phyloP scores from a whole-genome alignment of 1,140 invertebrate species.

The Magallana gigas region DNA sequence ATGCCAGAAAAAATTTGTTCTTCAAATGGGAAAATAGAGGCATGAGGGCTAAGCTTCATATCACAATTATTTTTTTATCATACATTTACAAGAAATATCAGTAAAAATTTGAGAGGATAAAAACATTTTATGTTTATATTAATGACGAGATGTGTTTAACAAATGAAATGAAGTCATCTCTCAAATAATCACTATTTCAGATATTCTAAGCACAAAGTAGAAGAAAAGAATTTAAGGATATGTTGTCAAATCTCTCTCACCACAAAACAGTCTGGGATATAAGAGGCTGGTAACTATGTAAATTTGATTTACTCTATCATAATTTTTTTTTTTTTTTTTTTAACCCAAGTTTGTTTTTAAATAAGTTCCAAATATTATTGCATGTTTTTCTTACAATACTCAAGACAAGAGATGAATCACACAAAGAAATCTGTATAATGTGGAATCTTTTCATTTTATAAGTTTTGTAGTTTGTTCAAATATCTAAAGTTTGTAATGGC shows the following conservation, averaged over 20 bases:
- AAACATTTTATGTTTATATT: neutral
- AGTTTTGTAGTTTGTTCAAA: too few relatives aligned
- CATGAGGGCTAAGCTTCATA: conserved; percentile 10
- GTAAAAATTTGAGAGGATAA: neutral
- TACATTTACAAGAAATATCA: neutral
- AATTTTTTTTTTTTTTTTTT: too few relatives aligned
- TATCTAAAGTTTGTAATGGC: too few relatives aligned
- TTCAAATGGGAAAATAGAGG: conserved; percentile 76
- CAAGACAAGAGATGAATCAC: too few relatives aligned
- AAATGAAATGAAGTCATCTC: neutral
- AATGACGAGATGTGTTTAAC: neutral
- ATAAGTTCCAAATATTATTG: too few relatives aligned
- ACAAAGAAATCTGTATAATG: too few relatives aligned
- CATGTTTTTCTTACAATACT: too few relatives aligned
- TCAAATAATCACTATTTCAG: neutral
- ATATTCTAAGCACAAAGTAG: neutral
- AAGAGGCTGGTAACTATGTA: neutral
- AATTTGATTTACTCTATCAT: too few relatives aligned
- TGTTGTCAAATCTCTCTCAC: too few relatives aligned
- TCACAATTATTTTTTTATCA: conserved; percentile 4
- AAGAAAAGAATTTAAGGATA: too few relatives aligned
- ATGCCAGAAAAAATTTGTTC: conserved; percentile 88
- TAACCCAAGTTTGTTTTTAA: too few relatives aligned
- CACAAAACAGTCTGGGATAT: neutral
- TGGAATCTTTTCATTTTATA: too few relatives aligned